phyloP scores from a whole-genome alignment of 2,113 vertebrate genomes.

The Rhinogobius similis region DNA sequence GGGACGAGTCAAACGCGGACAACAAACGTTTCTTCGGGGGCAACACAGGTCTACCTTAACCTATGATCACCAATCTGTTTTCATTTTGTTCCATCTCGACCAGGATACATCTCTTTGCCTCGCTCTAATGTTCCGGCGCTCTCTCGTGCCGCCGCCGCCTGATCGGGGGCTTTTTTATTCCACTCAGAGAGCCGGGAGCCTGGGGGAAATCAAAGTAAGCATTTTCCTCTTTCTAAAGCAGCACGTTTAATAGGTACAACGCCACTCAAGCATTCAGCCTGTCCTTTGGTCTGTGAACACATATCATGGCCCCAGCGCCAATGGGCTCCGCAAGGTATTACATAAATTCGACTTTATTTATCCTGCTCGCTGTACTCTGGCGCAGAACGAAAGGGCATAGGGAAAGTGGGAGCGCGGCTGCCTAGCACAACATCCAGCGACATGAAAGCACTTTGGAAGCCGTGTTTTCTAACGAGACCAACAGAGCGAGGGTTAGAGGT shows the following conservation, averaged over 20 bases:
- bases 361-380: constrained; percentile 8
- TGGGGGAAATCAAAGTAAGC: constrained; percentile 74
- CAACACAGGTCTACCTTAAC: neutral
- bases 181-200: constrained; percentile 67
- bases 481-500: neutral
- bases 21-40: neutral
- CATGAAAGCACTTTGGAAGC: neutral
- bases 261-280: constrained; percentile 60
- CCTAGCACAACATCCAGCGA: neutral
- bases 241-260: constrained; percentile 70
- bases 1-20: neutral
- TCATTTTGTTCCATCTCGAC: neutral
- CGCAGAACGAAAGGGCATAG: constrained; percentile 1
- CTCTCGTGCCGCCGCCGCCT: constrained; percentile 40
- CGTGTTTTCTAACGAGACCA: neutral
- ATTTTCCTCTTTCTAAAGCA: constrained; percentile 65
- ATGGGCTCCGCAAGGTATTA: constrained; percentile 34
- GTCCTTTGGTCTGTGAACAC: constrained; percentile 62
- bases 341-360: constrained; percentile 27
- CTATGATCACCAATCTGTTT: neutral
- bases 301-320: constrained; percentile 49
- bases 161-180: constrained; percentile 64
- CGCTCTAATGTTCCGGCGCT: constrained; percentile 19
- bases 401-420: neutral
- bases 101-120: neutral